Evolutionary conservation across 2,888 invertebrate genomes (phyloP).

Genomic region (Campaea margaritaria): DNA sequence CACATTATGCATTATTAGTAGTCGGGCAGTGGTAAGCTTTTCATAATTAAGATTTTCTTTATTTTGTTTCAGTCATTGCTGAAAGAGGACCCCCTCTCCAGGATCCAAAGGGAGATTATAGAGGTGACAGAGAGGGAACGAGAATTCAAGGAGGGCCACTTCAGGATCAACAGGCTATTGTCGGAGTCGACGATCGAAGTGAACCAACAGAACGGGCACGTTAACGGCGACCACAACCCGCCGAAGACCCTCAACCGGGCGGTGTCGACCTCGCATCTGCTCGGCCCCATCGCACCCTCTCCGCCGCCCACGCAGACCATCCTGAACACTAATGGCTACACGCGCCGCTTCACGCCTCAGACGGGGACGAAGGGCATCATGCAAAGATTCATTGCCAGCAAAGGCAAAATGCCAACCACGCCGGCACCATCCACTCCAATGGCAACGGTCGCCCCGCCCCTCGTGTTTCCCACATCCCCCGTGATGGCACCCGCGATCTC

Average conservation of each 20-base stretch:
- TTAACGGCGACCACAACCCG: conserved; percentile 68
- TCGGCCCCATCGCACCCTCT: conserved; percentile 71
- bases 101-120: conserved; percentile 95
- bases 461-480: conserved; percentile 66
- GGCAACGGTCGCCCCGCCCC: conserved; percentile 58
- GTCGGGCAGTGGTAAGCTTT: too few relatives aligned
- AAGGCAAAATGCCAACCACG: conserved; percentile 87
- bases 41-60: conserved; percentile 12
- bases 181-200: conserved; percentile 81
- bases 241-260: conserved; percentile 71
- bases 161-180: conserved; percentile 74
- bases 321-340: conserved; percentile 79
- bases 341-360: conserved; percentile 87
- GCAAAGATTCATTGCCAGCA: conserved; percentile 93
- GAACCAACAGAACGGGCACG: conserved; percentile 76
- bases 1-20: too few relatives aligned
- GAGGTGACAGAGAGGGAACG: conserved; percentile 94
- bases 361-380: conserved; percentile 91
- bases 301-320: conserved; percentile 67
- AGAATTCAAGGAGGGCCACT: conserved; percentile 88
- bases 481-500: conserved; percentile 56
- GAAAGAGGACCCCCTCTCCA: conserved; percentile 90
- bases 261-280: conserved; percentile 76
- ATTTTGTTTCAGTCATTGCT: conserved; percentile 79
- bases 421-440: conserved; percentile 60